phyloP scores from a whole-genome alignment of 2,113 vertebrate genomes.

The Microtus oregoni region DNA sequence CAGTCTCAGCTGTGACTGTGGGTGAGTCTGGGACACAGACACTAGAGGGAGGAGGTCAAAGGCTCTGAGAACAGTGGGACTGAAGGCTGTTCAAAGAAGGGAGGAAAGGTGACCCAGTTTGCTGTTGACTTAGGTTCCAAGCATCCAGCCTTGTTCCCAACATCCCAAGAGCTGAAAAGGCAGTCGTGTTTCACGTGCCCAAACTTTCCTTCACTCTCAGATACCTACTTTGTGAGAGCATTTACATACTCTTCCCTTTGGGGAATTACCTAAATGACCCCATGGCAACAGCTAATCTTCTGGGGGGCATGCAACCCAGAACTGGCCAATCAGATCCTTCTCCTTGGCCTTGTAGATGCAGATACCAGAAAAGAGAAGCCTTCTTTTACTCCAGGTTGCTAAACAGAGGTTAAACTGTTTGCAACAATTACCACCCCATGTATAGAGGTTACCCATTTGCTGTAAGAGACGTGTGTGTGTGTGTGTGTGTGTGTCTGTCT shows the following conservation, averaged over 20 bases:
- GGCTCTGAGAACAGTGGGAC: not conserved
- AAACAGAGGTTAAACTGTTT: conserved; percentile 44
- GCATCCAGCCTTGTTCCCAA: not conserved
- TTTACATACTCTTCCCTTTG: not conserved
- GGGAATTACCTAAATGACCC: not conserved
- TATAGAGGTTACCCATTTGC: not conserved
- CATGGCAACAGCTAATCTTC: not conserved
- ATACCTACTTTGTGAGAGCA: not conserved
- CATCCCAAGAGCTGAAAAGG: not conserved
- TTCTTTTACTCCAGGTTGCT: not conserved
- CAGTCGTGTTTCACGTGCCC: not conserved
- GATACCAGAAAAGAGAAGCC: not conserved
- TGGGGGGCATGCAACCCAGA: not conserved
- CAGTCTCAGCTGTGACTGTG: not conserved
- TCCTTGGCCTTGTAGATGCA: not conserved
- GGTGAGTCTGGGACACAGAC: not conserved
- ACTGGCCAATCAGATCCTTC: conserved; percentile 12
- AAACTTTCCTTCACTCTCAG: not conserved
- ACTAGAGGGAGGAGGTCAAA: not conserved
- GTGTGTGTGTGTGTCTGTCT: no score
- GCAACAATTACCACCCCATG: not conserved
- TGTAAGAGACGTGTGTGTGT: not conserved
- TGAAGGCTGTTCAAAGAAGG: not conserved
- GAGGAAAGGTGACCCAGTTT: not conserved
- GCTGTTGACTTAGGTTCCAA: not conserved